Conservation (phyloP, 2,888 invertebrate species). For the Candidula unifasciata region DNA sequence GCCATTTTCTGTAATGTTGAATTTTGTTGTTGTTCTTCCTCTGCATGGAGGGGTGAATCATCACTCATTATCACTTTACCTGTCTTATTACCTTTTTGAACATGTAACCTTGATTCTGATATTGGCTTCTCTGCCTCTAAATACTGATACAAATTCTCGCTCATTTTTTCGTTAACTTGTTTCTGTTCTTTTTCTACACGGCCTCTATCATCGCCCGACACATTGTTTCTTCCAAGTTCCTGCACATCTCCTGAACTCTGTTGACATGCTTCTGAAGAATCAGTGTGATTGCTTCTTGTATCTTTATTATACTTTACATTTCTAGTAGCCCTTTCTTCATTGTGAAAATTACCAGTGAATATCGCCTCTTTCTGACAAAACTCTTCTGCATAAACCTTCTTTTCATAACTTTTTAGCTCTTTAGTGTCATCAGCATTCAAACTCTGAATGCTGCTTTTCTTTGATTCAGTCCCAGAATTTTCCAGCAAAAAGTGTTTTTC, state of each 20-base stretch:
- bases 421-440: not conserved
- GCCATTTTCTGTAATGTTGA: not conserved
- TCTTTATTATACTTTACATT: not conserved
- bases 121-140: conserved; percentile 44
- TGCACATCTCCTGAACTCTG: not conserved
- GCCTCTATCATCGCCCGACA: not conserved
- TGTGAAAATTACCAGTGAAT: not conserved
- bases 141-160: conserved; percentile 26
- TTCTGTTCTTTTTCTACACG: not conserved
- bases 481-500: conserved; percentile 12
- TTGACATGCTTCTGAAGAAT: not conserved
- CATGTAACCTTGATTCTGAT: not conserved
- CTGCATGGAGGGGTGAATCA: too few relatives aligned
- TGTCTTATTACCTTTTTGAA: not conserved
- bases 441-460: not conserved
- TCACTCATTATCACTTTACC: not conserved
- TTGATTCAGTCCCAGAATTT: not conserved
- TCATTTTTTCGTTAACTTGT: not conserved
- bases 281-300: not conserved
- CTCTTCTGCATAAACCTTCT: not conserved
- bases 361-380: not conserved
- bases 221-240: not conserved
- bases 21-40: too few relatives aligned
- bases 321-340: not conserved
- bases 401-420: not conserved